These are phyloP conservation scores for Cuniculus paca DNA, from an alignment of 2,797 vertebrate species.

Conservation along the genomic window DNA sequence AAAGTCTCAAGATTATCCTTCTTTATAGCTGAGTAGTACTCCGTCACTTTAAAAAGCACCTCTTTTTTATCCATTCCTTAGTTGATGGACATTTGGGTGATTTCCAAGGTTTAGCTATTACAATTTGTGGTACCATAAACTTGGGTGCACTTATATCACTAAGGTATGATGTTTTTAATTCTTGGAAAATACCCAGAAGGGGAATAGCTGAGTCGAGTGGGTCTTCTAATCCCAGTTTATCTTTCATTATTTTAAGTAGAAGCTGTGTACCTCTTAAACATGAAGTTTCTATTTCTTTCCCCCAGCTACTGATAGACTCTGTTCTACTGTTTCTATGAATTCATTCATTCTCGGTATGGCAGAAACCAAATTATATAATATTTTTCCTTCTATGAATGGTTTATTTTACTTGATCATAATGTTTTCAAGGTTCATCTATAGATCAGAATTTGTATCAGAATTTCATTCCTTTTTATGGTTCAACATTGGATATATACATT, in stretches of 20 bases:
- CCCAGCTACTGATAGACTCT: not conserved
- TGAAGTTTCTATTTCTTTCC: not conserved
- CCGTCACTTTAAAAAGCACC: too few relatives aligned
- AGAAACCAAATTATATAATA: not conserved
- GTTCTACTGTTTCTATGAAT: not conserved
- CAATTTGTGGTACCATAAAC: too few relatives aligned
- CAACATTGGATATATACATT: not conserved
- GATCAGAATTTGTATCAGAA: not conserved
- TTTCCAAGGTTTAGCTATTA: too few relatives aligned
- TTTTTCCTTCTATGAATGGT: not conserved
- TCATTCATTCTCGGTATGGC: not conserved
- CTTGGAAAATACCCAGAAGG: too few relatives aligned
- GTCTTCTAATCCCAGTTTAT: too few relatives aligned
- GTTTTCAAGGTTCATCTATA: not conserved
- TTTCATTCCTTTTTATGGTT: not conserved
- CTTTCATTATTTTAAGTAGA: not conserved
- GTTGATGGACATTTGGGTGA: too few relatives aligned
- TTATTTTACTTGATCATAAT: not conserved
- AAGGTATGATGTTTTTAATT: too few relatives aligned
- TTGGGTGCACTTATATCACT: too few relatives aligned
- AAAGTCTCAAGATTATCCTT: too few relatives aligned
- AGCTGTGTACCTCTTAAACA: not conserved
- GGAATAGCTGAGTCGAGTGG: too few relatives aligned
- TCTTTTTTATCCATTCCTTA: too few relatives aligned
- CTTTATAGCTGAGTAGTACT: too few relatives aligned